Base-by-base conservation (phyloP, 2,797 vertebrate genomes). In the Gallinago nigripennis region DNA sequence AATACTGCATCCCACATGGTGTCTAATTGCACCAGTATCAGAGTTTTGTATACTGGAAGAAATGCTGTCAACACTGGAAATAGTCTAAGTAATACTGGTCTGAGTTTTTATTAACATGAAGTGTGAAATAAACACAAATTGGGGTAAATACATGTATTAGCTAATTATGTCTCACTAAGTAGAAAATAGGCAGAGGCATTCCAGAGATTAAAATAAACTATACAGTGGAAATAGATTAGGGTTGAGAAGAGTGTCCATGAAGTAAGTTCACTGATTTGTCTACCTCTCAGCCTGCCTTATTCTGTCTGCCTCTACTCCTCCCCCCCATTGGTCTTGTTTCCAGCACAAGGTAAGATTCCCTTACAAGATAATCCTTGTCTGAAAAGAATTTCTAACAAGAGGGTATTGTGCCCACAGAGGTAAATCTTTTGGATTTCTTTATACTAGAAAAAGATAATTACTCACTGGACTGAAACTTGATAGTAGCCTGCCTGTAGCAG, bases 301-400 rank as follows among this genome's bases (percentile, higher is more conserved):
- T 83, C 39, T 48, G 2, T 16, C 31, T 88, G 20, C 20, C 48
- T 82, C 41, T 82, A n/a, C 9, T 30, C 21, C 50, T 90, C 4
- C 37, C 90, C 43, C 43, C 27, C 28, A 80, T 79, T 54, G 11
- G 12, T 30, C n/a, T 75, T 50, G 16, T 82, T 94, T 88, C 41
- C 12, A 56, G 30, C 16, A 25, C 18, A 69, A 72, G 30, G 46
- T 70, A 73, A 87, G 60, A 87, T 85, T 92, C 63, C 31, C 17
- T 85, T 85, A 71, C 30, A 77, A 89, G 71, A 87, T 64, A 82
- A 77, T 57, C 68, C 37, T 93, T 61, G 27, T 79, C 71, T 81
- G 87, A 71, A 88, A 95, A 86, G 30, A 69, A 94, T 86, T 92
- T 88, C 46, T 94, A 83, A 94, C 85, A 95, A 82, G 87, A 88